phyloP scores from a whole-genome alignment of 2,113 vertebrate genomes.

The Nothobranchius kuhntae region DNA sequence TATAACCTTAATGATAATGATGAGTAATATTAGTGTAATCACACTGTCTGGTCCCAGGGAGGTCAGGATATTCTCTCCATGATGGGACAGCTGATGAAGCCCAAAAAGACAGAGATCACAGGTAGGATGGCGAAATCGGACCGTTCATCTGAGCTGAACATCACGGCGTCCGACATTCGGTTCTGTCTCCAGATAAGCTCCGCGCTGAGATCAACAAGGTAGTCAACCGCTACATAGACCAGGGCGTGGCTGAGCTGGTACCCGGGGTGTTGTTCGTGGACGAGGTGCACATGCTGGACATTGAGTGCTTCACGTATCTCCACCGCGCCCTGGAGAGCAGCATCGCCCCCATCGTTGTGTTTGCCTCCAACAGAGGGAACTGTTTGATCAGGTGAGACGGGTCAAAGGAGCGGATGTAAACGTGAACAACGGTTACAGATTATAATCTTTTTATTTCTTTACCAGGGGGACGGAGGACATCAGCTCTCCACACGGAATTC shows the following conservation, averaged over 20 bases:
- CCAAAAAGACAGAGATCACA: conserved; percentile 99
- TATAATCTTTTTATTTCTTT: too few species aligned
- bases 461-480: conserved; percentile 93
- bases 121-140: conserved; percentile 69
- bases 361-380: conserved; percentile 96
- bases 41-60: conserved; percentile 77
- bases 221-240: conserved; percentile 98
- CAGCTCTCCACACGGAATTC: conserved; percentile 94
- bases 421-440: neutral
- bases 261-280: conserved; percentile 96
- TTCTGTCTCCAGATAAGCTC: conserved; percentile 86
- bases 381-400: conserved; percentile 88
- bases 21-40: too few species aligned
- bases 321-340: conserved; percentile 94
- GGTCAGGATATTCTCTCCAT: conserved; percentile 98
- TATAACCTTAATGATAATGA: neutral
- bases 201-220: conserved; percentile 98
- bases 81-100: conserved; percentile 99
- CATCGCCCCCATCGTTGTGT: conserved; percentile 96
- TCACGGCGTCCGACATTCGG: neutral
- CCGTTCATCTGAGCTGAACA: neutral
- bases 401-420: neutral
- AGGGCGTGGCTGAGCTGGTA: conserved; percentile 95
- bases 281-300: conserved; percentile 98
- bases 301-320: conserved; percentile 98